These are phyloP conservation scores for Anarrhichthys ocellatus DNA, from an alignment of 2,113 vertebrate species.

Conservation along the genomic window DNA sequence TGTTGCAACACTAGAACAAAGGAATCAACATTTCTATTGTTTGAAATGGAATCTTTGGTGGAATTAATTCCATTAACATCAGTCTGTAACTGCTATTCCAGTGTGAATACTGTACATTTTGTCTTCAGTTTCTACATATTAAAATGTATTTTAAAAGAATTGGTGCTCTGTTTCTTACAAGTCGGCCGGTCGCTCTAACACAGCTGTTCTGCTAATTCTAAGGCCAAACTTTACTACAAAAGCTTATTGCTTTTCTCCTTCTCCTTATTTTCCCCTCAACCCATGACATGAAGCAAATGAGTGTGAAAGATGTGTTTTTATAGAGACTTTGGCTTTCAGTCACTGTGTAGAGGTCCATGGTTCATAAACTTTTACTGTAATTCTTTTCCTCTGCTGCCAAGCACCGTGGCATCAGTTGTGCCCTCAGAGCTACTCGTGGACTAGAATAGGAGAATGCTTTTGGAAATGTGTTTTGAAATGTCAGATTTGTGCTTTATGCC, in stretches of 20 bases:
- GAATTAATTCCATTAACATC: slow-evolving; percentile 21
- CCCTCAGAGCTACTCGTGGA: slow-evolving; percentile 26
- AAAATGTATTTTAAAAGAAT: slow-evolving; percentile 69
- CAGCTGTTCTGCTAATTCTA: not conserved
- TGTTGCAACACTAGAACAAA: slow-evolving; percentile 33
- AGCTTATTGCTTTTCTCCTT: not conserved
- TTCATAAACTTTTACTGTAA: slow-evolving; percentile 31
- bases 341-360: slow-evolving; percentile 3
- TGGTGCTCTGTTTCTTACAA: not conserved
- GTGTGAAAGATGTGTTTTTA: slow-evolving; percentile 13
- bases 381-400: slow-evolving; percentile 4
- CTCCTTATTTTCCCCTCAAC: not conserved
- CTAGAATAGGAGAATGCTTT: not conserved
- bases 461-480: slow-evolving; percentile 34
- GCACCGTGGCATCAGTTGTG: slow-evolving; percentile 8
- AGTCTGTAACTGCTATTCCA: slow-evolving; percentile 44
- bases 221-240: not conserved
- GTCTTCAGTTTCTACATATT: slow-evolving; percentile 73
- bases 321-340: slow-evolving; percentile 10
- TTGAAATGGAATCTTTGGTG: slow-evolving; percentile 14
- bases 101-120: slow-evolving; percentile 63
- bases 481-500: slow-evolving; percentile 8
- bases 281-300: not conserved
- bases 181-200: accelerated
- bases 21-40: slow-evolving; percentile 34